Percentiles rank a stretch among this genome's conserved stretches.
Evolutionary conservation across 2,888 invertebrate genomes (phyloP).

Genomic region (Lamellibrachia satsuma): DNA sequence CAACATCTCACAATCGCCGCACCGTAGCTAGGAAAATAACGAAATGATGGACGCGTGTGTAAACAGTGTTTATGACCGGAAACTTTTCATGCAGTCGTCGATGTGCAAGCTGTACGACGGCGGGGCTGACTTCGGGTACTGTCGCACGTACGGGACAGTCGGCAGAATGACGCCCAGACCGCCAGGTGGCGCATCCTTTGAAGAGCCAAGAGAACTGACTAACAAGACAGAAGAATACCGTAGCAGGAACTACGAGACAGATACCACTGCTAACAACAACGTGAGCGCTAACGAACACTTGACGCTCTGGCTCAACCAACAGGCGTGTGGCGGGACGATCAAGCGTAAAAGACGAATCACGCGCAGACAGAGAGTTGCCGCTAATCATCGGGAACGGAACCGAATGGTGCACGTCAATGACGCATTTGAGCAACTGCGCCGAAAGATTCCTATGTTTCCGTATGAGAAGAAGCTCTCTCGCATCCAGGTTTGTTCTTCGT

Average conservation of each 20-base stretch:
- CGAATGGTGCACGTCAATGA: constrained; percentile 58
- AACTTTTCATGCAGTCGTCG: not conserved
- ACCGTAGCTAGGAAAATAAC: not conserved
- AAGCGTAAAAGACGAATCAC: constrained; percentile 57
- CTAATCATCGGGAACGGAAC: constrained; percentile 56
- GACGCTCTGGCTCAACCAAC: constrained; percentile 38
- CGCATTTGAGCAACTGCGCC: constrained; percentile 56
- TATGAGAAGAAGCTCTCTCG: constrained; percentile 59
- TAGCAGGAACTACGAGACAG: not conserved
- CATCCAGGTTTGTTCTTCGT: constrained; percentile 37
- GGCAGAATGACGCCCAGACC: not conserved
- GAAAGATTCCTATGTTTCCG: constrained; percentile 58
- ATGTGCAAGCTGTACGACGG: not conserved
- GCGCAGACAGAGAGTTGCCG: constrained; percentile 53
- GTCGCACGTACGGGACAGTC: not conserved
- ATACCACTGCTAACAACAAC: not conserved
- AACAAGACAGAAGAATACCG: not conserved
- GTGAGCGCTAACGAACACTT: constrained; percentile 32
- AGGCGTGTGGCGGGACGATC: constrained; percentile 39
- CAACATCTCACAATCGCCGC: not conserved
- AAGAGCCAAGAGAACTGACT: not conserved
- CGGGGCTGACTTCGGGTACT: not conserved
- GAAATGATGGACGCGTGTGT: not conserved
- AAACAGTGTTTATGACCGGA: not conserved
- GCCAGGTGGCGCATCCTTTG: not conserved